Percentiles rank a stretch among this genome's conserved stretches.
Conservation (phyloP, 2,888 invertebrate genomes). For the Nomada hirtipes region DNA sequence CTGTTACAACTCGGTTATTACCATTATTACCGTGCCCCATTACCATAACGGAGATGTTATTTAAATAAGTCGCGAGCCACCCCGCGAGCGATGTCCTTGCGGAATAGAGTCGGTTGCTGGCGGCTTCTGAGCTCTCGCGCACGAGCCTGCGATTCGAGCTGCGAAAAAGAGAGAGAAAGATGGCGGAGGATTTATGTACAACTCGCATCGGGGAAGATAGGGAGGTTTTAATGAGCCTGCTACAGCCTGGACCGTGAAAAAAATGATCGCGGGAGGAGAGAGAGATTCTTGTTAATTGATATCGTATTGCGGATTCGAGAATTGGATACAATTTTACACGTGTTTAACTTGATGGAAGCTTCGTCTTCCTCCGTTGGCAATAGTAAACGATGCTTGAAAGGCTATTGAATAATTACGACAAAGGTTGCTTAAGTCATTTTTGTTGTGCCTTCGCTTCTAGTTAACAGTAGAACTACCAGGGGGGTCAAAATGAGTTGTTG, state of each 20-base stretch:
- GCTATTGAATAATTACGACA: background rate
- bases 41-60: constrained; percentile 75
- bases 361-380: background rate
- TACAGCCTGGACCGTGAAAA: constrained; percentile 39
- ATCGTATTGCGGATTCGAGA: constrained; percentile 49
- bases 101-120: constrained; percentile 60
- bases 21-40: constrained; percentile 75
- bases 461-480: too few relatives aligned
- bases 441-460: background rate
- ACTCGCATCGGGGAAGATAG: constrained; percentile 48
- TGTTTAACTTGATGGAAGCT: constrained; percentile 12
- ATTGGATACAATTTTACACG: constrained; percentile 34
- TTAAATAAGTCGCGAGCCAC: constrained; percentile 72
- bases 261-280: constrained; percentile 61
- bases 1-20: constrained; percentile 75
- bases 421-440: background rate
- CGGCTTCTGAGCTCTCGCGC: constrained; percentile 16
- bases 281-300: constrained; percentile 66
- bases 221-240: constrained; percentile 64
- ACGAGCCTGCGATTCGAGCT: background rate
- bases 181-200: constrained; percentile 55
- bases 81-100: constrained; percentile 61
- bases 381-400: too few relatives aligned
- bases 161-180: constrained; percentile 27
- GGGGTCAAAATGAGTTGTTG: too few relatives aligned